Percentiles rank a stretch among this genome's conserved stretches.
Evolutionary conservation across 35 echinoderm and acorn worm genomes (phyloP).

Genomic region (Patiria miniata): DNA sequence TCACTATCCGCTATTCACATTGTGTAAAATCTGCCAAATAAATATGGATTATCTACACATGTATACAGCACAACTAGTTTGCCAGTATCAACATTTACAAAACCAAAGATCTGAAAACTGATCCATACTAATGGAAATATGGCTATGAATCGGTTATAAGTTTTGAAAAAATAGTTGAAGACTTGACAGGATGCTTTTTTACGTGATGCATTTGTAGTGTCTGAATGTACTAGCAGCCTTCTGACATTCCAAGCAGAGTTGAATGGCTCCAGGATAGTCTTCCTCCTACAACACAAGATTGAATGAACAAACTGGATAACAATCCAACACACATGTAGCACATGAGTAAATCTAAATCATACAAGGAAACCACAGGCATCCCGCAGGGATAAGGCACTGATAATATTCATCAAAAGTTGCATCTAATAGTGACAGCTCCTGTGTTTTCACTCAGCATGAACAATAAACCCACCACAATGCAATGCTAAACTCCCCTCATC

Average conservation of each 20-base stretch:
- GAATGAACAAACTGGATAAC: neutral
- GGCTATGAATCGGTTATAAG: neutral
- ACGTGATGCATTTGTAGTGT: conserved; percentile 98
- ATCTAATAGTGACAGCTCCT: neutral
- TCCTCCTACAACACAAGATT: conserved; percentile 67
- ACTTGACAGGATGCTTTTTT: too few relatives aligned
- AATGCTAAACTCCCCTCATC: neutral
- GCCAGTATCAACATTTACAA: too few relatives aligned
- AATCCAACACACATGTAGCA: neutral
- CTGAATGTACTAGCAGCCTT: conserved; percentile 87
- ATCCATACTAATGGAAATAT: neutral
- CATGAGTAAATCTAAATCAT: neutral
- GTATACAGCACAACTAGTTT: too few relatives aligned
- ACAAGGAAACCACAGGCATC: too few relatives aligned
- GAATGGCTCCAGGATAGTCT: conserved; percentile 97
- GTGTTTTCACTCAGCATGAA: neutral
- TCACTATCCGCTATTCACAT: too few relatives aligned
- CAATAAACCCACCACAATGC: neutral
- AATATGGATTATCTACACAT: too few relatives aligned
- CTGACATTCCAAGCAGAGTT: conserved; percentile 97
- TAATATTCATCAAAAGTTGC: neutral
- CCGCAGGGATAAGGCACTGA: too few relatives aligned
- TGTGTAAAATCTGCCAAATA: too few relatives aligned
- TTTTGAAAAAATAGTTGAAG: too few relatives aligned
- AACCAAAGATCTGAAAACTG: too few relatives aligned